Evolutionary conservation across 2,888 invertebrate species (phyloP), one percentile per base, ranked within the genome.

Genomic region (Agonopterix arenella): DNA sequence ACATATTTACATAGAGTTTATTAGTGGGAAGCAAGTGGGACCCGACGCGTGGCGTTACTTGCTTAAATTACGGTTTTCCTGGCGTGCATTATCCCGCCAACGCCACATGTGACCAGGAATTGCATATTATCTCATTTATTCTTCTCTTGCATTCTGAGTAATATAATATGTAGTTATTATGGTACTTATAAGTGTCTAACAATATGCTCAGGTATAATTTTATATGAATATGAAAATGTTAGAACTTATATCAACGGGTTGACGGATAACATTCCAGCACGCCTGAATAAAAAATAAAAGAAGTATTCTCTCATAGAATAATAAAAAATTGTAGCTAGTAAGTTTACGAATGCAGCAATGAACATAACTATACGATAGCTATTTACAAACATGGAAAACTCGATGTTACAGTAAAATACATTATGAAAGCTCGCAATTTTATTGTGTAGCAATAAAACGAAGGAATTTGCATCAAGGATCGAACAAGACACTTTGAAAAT

Each of bases 391-490:
- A n/a, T 40, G 40, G 11, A 40, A 40, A n/a, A 40, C n/a, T 10
- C 40, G 40, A 40, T 11, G 40, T 40, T 11, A 40, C 11, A 11
- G 40, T 28, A 68, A 74, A 76, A 77, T 78, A 65, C 71, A 80
- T 78, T 80, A 80, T 80, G 73, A 74, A 78, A 70, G 68, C 72
- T 66, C 61, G 63, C 65, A 68, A 70, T 79, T 80, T 82, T 80
- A 82, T 67, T 73, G 76, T 74, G 69, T 63, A 69, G 74, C 70
- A 73, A 71, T 82, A 79, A 79, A 79, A 76, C 70, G 70, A 58
- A 64, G 62, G 73, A 68, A 80, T 81, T 82, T 84, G 76, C 76
- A 77, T 80, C 69, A 62, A 66, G 73, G 77, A 80, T 80, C 78
- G 76, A 78, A 80, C 70, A 68, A 70, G 74, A 74, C 73, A 76